A percentile compares a stretch with the other conserved stretches of the same genome.
phyloP scores from a whole-genome alignment of 2,113 vertebrate species.

The Xenopus laevis region DNA sequence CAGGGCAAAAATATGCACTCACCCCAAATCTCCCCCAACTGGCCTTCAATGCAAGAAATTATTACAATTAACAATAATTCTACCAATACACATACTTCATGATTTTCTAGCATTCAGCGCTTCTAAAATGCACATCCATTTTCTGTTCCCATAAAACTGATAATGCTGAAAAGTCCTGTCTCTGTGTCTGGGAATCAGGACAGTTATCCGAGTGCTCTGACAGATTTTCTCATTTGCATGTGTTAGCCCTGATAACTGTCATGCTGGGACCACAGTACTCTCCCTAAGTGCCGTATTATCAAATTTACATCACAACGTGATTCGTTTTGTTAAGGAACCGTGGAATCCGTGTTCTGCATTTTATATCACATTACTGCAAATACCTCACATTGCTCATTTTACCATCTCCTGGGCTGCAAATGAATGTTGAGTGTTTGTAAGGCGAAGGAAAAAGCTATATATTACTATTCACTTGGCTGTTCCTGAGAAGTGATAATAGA shows the following conservation, averaged over 20 bases:
- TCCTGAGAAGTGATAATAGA: conserved; percentile 56
- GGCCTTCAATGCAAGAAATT: too few relatives aligned
- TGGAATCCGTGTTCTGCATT: conserved; percentile 34
- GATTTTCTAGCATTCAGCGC: too few relatives aligned
- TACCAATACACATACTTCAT: too few relatives aligned
- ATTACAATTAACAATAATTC: too few relatives aligned
- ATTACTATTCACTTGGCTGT: conserved; percentile 54
- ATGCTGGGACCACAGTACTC: conserved; percentile 15
- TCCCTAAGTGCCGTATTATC: conserved; percentile 42
- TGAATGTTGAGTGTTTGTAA: conserved; percentile 26
- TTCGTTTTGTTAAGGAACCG: conserved; percentile 36
- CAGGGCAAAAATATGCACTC: too few relatives aligned
- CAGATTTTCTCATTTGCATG: conserved; percentile 37
- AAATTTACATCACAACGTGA: conserved; percentile 42
- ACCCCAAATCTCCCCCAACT: too few relatives aligned
- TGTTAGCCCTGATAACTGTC: conserved; percentile 39
- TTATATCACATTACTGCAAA: conserved; percentile 38
- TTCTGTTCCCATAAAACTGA: too few relatives aligned
- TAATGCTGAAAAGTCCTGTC: neutral
- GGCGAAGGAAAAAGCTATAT: neutral
- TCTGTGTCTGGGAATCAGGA: neutral
- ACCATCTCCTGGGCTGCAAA: conserved; percentile 32
- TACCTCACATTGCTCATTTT: conserved; percentile 17
- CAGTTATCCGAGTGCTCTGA: conserved; percentile 19
- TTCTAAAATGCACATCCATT: too few relatives aligned